Evolutionary conservation across 2,888 invertebrate genomes (phyloP), one percentile per base, ranked within the genome.

Genomic region (Archips crataeganus): DNA sequence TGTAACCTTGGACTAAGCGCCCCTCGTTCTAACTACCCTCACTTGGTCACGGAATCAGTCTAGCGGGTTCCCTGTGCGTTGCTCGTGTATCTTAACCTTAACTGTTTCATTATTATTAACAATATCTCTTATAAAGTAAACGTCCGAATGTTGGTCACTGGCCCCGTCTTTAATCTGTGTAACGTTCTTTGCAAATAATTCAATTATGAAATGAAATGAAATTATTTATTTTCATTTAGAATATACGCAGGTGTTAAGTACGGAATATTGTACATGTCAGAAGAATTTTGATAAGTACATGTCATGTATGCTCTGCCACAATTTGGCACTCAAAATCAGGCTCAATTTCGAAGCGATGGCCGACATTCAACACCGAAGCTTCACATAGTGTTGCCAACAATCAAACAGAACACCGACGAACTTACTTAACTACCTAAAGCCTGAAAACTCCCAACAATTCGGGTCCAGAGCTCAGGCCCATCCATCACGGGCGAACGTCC

Each of bases 381-480:
- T 45, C 57, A 42, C 60, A 39, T 60, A 60, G 34, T 39, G 34
- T 36, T 60, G 60, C 36, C 60, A 60, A 39, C 60, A 60, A 36
- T 60, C 65, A 47, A 51, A 45, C 63, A 68, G 36, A 57, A n/a
- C 51, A 6, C 64, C 45, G 45, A 36, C 15, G 23, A 71, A 66
- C 60, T 57, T 32, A 65, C 42, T 15, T 23, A 47, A 69, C 66
- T 42, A 65, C 45, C 49, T 60, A 60, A 73, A 60, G 51, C 59
- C 60, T 47, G 69, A n/a, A 69, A 70, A 64, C 74, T 74, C 67
- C 63, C 60, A 74, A 70, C 70, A 74, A 70, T 74, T 59, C 59
- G 57, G 49, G 47, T 47, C 63, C 13, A 45, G 47, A 42, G 49
- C 34, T n/a, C 51, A 39, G 65, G 36, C 36, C 32, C 69, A 70